Evolutionary conservation across 2,888 invertebrate species (phyloP), one percentile per base, ranked within the genome.

Genomic region (Diogma glabrata): DNA sequence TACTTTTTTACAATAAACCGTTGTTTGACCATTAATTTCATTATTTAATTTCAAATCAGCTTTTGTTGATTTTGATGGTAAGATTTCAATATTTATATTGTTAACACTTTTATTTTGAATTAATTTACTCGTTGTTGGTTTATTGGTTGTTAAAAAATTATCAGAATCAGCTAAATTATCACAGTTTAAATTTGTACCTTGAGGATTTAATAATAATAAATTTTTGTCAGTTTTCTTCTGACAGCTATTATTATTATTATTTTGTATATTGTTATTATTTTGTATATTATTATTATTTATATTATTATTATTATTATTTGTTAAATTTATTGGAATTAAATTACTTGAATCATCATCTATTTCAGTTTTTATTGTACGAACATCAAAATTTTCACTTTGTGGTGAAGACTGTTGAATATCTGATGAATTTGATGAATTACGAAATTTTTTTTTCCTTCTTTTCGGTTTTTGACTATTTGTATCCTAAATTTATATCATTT

Each of bases 1-100:
- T 7, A 70, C 70, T 54, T 70, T 70, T 46, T 70, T 70, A 55
- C 70, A 70, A 50, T 66, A 64, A 53, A 70, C 63, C 52, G 67
- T 67, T 30, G 64, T 62, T 51, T 66, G 63, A 54, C 68, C 47
- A 12, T 28, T 26, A 16, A 28, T 24, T 47, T 47, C 17, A 47
- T n/a, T 47, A n/a, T 24, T 24, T 17, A 26, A 19, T 47, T 24
- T 47, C 20, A 23, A 24, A n/a, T n/a, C n/a, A n/a, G n/a, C n/a
- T n/a, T n/a, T n/a, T 46, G 24, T 24, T 46, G 46, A 17, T 24
- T 46, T 24, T 24, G 22, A 24, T 46, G 24, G 16, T 46, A 24
- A 16, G 12, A 24, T 22, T 12, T 46, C 26, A 24, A 24, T 46
- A 16, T 16, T 24, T 24, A 24, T 24, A 36, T 36, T 36, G 8